Base-by-base conservation (phyloP, 2,113 vertebrate genomes). In the Oplegnathus fasciatus region DNA sequence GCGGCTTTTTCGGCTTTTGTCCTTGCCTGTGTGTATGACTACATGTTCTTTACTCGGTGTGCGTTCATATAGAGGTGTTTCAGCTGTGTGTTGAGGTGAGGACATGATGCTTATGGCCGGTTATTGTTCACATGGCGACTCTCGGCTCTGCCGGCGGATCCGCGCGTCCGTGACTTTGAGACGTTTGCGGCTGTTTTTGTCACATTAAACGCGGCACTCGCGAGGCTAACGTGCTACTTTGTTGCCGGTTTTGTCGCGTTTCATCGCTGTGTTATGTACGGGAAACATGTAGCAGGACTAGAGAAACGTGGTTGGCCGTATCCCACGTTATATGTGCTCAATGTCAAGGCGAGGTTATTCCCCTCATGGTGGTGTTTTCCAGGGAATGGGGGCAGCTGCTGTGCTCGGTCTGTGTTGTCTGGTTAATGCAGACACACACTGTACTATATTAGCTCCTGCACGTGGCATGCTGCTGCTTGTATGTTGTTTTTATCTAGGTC, bases 81-180 rank as follows among this genome's bases (percentile, higher is more conserved):
- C 4, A 6, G 26, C 61, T n/a, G 34, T 14, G 34, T 15, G 48
- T 24, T 0, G 73, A 54, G 61, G 9, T 9, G 61, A 76, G 58
- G 66, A 86, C 85, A 17, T 55, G 82, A 88, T 87, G 88, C 90
- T 68, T 54, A 48, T 65, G 86, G 82, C 55, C 78, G 92, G 90
- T 89, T 89, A 94, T 94, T 95, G 94, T 95, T 94, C 95, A 94
- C 93, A 94, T 93, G 93, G 92, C 89, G 89, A 91, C 88, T 86
- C 85, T 60, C 61, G n/a, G 81, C 88, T 44, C 52, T 32, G 77
- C 88, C 93, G 87, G 87, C 73, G 77, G 60, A 73, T 75, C 72
- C 83, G 84, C 84, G 85, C 48, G 73, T 32, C 86, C 84, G 82
- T 92, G 92, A 93, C 92, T 94, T 93, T 89, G 72, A 89, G 57